Evolutionary conservation across 2,797 vertebrate genomes (phyloP).

Genomic region (Onychomys torridus): DNA sequence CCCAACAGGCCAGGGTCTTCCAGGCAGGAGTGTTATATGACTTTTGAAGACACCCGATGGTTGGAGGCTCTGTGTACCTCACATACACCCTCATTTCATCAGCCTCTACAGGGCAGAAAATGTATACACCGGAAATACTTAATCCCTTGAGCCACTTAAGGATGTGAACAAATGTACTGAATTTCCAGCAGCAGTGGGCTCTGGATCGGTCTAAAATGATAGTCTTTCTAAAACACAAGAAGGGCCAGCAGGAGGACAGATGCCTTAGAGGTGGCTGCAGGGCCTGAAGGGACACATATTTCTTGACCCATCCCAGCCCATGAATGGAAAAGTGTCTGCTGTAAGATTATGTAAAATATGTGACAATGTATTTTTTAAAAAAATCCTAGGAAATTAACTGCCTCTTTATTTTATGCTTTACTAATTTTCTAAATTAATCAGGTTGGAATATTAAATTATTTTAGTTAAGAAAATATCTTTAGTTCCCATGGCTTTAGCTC

Average conservation of each 20-base stretch:
- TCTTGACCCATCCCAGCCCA: background rate
- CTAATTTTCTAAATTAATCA: conserved; percentile 42
- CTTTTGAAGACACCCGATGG: background rate
- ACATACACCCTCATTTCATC: background rate
- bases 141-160: background rate
- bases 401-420: background rate
- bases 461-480: background rate
- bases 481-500: background rate
- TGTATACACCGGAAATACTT: background rate
- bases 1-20: background rate
- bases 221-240: background rate
- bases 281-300: background rate
- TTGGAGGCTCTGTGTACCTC: background rate
- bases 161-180: conserved; percentile 5
- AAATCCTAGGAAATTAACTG: background rate
- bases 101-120: background rate
- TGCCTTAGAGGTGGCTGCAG: background rate
- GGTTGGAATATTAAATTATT: background rate
- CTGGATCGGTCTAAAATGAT: background rate
- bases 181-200: background rate
- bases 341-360: background rate
- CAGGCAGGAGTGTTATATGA: rapidly evolving
- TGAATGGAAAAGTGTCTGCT: background rate
- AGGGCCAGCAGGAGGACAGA: background rate
- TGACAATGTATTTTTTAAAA: background rate